Evolutionary conservation across 2,888 invertebrate genomes (phyloP).

Genomic region (Thereva nobilitata): DNA sequence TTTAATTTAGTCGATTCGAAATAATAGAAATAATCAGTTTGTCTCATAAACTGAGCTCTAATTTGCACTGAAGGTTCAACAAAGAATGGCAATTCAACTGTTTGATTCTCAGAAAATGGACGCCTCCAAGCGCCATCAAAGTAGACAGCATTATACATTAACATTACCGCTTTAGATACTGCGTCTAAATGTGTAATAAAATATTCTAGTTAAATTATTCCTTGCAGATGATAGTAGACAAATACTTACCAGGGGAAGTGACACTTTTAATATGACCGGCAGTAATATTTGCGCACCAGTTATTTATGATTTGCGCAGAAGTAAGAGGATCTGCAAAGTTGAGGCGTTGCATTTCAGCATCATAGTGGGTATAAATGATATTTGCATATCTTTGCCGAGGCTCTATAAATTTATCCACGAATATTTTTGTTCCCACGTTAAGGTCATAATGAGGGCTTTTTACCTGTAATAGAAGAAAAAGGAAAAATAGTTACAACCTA

Average conservation of each 20-base stretch:
- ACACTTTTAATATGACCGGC: slow-evolving; percentile 71
- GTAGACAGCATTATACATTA: slow-evolving; percentile 76
- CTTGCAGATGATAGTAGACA: background rate
- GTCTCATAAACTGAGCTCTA: slow-evolving; percentile 70
- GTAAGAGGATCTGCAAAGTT: slow-evolving; percentile 65
- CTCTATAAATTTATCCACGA: slow-evolving; percentile 62
- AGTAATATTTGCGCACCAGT: slow-evolving; percentile 79
- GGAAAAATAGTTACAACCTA: no score
- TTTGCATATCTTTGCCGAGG: slow-evolving; percentile 67
- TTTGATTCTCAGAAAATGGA: slow-evolving; percentile 68
- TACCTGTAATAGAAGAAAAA: slow-evolving; percentile 34
- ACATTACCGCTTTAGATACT: slow-evolving; percentile 65
- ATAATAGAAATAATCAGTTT: slow-evolving; percentile 67
- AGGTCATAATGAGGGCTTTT: slow-evolving; percentile 61
- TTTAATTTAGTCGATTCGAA: slow-evolving; percentile 66
- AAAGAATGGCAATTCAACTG: slow-evolving; percentile 66
- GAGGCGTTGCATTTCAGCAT: slow-evolving; percentile 66
- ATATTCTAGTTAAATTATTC: background rate
- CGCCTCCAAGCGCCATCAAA: slow-evolving; percentile 81
- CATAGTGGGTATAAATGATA: slow-evolving; percentile 67
- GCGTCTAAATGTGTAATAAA: slow-evolving; percentile 58
- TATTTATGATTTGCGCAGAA: slow-evolving; percentile 70
- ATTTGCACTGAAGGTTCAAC: slow-evolving; percentile 59
- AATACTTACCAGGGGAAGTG: slow-evolving; percentile 63
- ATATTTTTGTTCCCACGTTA: slow-evolving; percentile 69